These are phyloP conservation scores for Cataglyphis livida DNA, from an alignment of 2,888 invertebrate species.

Conservation along the genomic window DNA sequence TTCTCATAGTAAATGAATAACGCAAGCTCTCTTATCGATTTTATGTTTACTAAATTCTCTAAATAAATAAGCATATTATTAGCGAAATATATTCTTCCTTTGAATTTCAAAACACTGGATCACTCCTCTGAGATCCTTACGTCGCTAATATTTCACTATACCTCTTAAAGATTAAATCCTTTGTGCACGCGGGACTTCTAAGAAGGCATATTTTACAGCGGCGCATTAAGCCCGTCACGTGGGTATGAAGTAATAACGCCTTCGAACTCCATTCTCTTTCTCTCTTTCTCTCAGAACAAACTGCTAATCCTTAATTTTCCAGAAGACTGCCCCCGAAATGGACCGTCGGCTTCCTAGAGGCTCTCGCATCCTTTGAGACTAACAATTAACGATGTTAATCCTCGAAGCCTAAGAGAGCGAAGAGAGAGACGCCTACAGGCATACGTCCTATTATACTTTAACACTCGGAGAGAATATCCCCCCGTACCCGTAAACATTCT, in stretches of 20 bases:
- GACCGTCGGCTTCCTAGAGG: slow-evolving; percentile 54
- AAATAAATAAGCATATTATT: slow-evolving; percentile 25
- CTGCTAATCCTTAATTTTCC: slow-evolving; percentile 82
- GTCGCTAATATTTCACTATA: slow-evolving; percentile 49
- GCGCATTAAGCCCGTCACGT: slow-evolving; percentile 51
- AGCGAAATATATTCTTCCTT: slow-evolving; percentile 41
- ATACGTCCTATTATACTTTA: slow-evolving; percentile 77
- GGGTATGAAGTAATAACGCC: slow-evolving; percentile 63
- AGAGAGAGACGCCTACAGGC: slow-evolving; percentile 62
- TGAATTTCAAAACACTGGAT: slow-evolving; percentile 49
- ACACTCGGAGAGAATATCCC: slow-evolving; percentile 71
- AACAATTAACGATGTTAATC: slow-evolving; percentile 84
- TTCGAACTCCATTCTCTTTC: slow-evolving; percentile 53
- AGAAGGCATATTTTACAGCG: slow-evolving; percentile 50
- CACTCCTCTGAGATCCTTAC: slow-evolving; percentile 44
- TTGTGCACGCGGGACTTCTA: slow-evolving; percentile 45
- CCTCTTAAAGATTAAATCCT: slow-evolving; percentile 52
- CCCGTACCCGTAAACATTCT: slow-evolving; percentile 78
- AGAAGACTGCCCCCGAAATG: slow-evolving; percentile 65
- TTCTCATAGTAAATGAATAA: slow-evolving; percentile 8
- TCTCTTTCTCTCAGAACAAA: slow-evolving; percentile 17
- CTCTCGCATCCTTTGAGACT: slow-evolving; percentile 78
- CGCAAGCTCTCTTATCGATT: neutral
- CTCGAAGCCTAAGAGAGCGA: slow-evolving; percentile 68
- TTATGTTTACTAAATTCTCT: neutral